phyloP scores from a whole-genome alignment of 2,797 vertebrate species.

The Capromys pilorides region DNA sequence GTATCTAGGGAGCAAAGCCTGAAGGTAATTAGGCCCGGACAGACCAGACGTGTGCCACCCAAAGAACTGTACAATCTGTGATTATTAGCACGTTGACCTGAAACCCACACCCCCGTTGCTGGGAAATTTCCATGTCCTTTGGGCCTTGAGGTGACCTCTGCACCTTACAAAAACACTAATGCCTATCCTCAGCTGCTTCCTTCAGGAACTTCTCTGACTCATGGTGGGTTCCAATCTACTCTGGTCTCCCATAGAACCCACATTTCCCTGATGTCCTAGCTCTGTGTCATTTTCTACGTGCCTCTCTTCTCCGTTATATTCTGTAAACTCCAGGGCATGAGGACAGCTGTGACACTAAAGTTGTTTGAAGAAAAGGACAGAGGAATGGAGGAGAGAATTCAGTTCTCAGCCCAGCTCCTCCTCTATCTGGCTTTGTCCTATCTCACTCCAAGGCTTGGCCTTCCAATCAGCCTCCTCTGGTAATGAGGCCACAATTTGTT shows the following conservation, averaged over 20 bases:
- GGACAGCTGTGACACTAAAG: neutral
- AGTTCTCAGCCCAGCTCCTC: neutral
- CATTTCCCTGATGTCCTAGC: neutral
- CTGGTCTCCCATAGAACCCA: conserved; percentile 3
- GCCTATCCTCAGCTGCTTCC: neutral
- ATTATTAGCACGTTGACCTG: conserved; percentile 14
- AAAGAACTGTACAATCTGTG: conserved; percentile 33
- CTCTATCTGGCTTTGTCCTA: neutral
- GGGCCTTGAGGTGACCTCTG: neutral
- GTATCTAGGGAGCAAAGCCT: conserved; percentile 23
- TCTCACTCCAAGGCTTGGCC: neutral
- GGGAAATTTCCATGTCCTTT: conserved; percentile 17
- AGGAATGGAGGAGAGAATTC: neutral
- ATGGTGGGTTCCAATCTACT: neutral
- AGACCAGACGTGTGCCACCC: neutral
- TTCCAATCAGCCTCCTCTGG: neutral
- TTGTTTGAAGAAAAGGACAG: neutral
- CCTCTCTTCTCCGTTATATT: neutral
- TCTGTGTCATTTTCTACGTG: neutral
- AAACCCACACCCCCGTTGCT: neutral
- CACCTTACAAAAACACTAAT: neutral
- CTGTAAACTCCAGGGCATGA: neutral
- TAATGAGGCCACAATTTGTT: neutral
- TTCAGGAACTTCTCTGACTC: neutral
- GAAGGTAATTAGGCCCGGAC: conserved; percentile 47